These are phyloP conservation scores for Drosophila funebris DNA, from an alignment of 1,140 invertebrate genomes.

Conservation along the genomic window DNA sequence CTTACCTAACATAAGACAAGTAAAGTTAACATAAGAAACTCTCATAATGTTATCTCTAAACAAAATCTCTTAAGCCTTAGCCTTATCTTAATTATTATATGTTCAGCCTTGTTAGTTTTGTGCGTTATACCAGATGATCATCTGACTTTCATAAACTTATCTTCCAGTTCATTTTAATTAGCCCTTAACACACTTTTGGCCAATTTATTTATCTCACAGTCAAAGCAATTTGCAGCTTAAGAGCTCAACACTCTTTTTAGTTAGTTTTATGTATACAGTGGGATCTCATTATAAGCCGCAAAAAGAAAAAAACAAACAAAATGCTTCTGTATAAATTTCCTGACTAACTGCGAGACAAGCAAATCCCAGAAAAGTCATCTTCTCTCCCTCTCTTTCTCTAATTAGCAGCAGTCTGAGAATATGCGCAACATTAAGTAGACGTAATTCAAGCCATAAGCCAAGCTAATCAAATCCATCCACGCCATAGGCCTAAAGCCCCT, in stretches of 20 bases:
- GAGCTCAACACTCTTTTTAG: conserved; percentile 3
- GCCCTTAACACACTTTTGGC: conserved; percentile 9
- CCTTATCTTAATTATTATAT: too few relatives aligned
- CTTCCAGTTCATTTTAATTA: not conserved
- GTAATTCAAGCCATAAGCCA: conserved; percentile 21
- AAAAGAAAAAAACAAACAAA: not conserved
- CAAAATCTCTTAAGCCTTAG: too few relatives aligned
- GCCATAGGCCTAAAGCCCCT: conserved; percentile 12
- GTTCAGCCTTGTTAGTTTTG: not conserved
- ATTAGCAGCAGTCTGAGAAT: conserved; percentile 6
- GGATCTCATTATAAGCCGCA: conserved; percentile 2
- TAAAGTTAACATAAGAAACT: not conserved
- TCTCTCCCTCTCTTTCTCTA: not conserved
- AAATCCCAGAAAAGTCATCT: not conserved
- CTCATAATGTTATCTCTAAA: not conserved
- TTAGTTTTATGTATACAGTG: not conserved
- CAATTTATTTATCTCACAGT: conserved; percentile 2
- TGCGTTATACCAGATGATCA: not conserved
- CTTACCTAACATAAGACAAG: too few relatives aligned
- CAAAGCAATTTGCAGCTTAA: conserved; percentile 8
- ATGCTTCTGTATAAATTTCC: conserved; percentile 5
- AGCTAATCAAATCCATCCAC: conserved; percentile 8
- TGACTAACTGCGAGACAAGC: not conserved
- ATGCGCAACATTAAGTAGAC: conserved; percentile 10
- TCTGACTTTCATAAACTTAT: not conserved